Base-by-base conservation (phyloP, 2,113 vertebrate genomes). In the Phyllopteryx taeniolatus region DNA sequence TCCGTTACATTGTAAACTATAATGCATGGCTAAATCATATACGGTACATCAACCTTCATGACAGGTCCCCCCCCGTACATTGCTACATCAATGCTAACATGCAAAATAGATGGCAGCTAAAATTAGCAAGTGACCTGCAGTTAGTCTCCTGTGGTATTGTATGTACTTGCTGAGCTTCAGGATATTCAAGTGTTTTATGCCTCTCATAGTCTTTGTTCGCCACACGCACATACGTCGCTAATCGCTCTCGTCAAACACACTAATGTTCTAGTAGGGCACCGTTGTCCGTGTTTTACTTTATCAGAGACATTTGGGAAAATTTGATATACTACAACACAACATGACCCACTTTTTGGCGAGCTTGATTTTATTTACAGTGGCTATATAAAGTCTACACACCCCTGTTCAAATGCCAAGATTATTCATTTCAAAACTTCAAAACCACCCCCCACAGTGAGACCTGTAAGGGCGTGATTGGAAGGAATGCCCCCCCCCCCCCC, bases 61-160 rank as follows among this genome's bases (percentile, higher is more conserved):
- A 54, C 53, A n/a, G 53, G 8, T 22, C 7, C 53, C n/a, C n/a
- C 20, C 20, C n/a, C 53, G 10, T n/a, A 2, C 4, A 47, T 20
- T 53, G 8, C 49, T 8, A 49, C 49, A 17, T 19, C 49, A 53
- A 19, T 75, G 73, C 64, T 72, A 75, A 66, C 54, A 59, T 76
- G 74, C 71, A 77, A 27, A 75, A 85, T 83, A 71, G 71, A 74
- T 78, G 78, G 75, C 72, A 60, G 81, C 82, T 89, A 85, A 87
- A 83, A 81, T 87, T 88, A 90, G 88, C 77, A 53, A 66, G 78
- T 69, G 76, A 80, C 81, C 78, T 79, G 78, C 63, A 83, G 80
- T 85, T 69, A 81, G 59, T 66, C 71, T 85, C 63, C 76, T 56
- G 53, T 60, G 72, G 73, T 83, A 72, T 73, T 75, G 54, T 73